phyloP scores from a whole-genome alignment of 2,113 vertebrate genomes.

The Ptilorrhoa leucosticta region DNA sequence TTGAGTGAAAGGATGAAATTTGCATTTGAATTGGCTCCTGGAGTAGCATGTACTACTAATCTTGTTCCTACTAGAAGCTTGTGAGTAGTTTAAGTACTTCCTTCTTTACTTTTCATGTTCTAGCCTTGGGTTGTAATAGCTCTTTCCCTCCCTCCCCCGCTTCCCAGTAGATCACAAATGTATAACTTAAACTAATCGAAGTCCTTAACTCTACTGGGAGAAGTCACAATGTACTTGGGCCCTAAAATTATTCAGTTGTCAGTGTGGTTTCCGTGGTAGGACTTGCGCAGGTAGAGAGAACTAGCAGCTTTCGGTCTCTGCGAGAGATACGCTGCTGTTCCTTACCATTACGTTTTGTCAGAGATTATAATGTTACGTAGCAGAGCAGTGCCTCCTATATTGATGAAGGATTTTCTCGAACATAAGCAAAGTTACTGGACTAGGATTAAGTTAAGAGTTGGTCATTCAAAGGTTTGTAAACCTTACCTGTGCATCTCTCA shows the following conservation, averaged over 20 bases:
- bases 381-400: neutral
- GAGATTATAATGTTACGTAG: neutral
- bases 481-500: neutral
- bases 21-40: slow-evolving; percentile 91
- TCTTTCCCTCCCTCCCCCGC: slow-evolving; percentile 45
- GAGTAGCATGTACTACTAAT: slow-evolving; percentile 87
- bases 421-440: neutral
- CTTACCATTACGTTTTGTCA: neutral
- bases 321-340: neutral
- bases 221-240: neutral
- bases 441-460: neutral
- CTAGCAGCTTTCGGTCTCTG: neutral
- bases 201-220: slow-evolving; percentile 22
- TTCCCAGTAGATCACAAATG: slow-evolving; percentile 56
- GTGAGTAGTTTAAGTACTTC: slow-evolving; percentile 85
- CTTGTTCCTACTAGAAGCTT: slow-evolving; percentile 82
- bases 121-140: slow-evolving; percentile 61
- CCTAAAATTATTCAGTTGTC: neutral
- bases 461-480: neutral
- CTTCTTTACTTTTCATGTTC: slow-evolving; percentile 77
- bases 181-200: slow-evolving; percentile 65
- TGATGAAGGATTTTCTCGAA: neutral
- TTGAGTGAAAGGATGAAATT: slow-evolving; percentile 87
- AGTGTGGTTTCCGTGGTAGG: neutral
- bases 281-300: neutral